Evolutionary conservation across 2,113 vertebrate genomes (phyloP).

Genomic region (Catharus minimus): DNA sequence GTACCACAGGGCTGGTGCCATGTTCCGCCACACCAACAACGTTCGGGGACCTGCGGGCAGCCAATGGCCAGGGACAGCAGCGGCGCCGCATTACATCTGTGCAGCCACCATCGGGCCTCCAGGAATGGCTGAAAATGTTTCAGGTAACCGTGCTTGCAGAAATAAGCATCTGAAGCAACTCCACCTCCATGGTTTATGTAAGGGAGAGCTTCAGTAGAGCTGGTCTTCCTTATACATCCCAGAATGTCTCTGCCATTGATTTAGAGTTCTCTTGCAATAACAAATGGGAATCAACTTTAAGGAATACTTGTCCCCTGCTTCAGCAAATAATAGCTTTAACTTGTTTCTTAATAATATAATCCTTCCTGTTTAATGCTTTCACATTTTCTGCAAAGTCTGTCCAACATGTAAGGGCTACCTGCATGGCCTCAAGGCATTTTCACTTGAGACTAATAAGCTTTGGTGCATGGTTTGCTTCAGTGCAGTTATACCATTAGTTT

Average conservation of each 20-base stretch:
- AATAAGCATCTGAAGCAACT: not conserved
- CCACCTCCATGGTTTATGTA: not conserved
- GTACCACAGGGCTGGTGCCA: slow-evolving; percentile 94
- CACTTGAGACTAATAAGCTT: not conserved
- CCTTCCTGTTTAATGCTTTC: not conserved
- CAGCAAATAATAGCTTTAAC: not conserved
- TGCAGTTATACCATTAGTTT: not conserved
- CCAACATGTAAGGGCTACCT: not conserved
- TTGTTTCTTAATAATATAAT: not conserved
- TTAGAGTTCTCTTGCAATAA: not conserved
- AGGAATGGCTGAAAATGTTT: slow-evolving; percentile 99
- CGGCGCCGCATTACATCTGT: slow-evolving; percentile 94
- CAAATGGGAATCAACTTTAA: not conserved
- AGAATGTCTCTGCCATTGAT: not conserved
- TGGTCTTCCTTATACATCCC: not conserved
- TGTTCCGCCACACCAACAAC: slow-evolving; percentile 97
- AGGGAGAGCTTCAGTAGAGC: not conserved
- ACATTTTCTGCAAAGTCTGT: not conserved
- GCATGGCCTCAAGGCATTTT: not conserved
- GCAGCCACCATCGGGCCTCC: slow-evolving; percentile 93
- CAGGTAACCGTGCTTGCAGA: slow-evolving; percentile 80
- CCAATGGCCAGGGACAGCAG: slow-evolving; percentile 96
- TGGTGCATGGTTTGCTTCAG: not conserved
- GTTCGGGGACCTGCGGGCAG: slow-evolving; percentile 94
- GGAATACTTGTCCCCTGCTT: not conserved